Conservation (phyloP, 2,113 vertebrate genomes). For the Osmerus eperlanus region DNA sequence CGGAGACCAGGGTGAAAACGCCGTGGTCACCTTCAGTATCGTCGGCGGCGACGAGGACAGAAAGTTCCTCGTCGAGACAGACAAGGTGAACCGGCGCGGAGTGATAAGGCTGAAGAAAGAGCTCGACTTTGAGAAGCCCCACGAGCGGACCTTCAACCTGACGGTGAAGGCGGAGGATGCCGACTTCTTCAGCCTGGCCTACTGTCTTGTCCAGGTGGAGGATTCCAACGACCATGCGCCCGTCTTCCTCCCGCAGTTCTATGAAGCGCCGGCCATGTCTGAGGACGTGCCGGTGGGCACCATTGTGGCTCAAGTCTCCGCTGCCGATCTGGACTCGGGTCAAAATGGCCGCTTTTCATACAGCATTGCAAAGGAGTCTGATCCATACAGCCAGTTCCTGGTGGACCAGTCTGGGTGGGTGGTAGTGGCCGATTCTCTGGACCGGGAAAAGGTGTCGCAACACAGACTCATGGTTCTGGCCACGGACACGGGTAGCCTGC, state of each 20-base stretch:
- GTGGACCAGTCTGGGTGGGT: conserved; percentile 80
- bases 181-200: conserved; percentile 77
- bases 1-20: conserved; percentile 82
- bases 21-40: conserved; percentile 81
- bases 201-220: conserved; percentile 82
- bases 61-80: conserved; percentile 86
- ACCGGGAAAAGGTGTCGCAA: conserved; percentile 75
- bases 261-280: conserved; percentile 73
- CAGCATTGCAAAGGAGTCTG: conserved; percentile 75
- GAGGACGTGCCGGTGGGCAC: conserved; percentile 80
- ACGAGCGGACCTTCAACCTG: conserved; percentile 84
- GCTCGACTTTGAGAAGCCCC: conserved; percentile 84
- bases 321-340: conserved; percentile 82
- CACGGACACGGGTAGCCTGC: conserved; percentile 74
- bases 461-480: conserved; percentile 80
- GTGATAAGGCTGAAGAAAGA: conserved; percentile 77
- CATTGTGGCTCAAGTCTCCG: conserved; percentile 81
- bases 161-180: conserved; percentile 84
- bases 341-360: conserved; percentile 81
- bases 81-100: conserved; percentile 74
- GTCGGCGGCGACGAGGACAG: conserved; percentile 78
- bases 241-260: conserved; percentile 81
- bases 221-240: conserved; percentile 85
- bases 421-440: conserved; percentile 73
- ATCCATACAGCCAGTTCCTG: conserved; percentile 77